These are phyloP conservation scores for Passerina amoena DNA, from an alignment of 2,113 vertebrate genomes.

Conservation along the genomic window DNA sequence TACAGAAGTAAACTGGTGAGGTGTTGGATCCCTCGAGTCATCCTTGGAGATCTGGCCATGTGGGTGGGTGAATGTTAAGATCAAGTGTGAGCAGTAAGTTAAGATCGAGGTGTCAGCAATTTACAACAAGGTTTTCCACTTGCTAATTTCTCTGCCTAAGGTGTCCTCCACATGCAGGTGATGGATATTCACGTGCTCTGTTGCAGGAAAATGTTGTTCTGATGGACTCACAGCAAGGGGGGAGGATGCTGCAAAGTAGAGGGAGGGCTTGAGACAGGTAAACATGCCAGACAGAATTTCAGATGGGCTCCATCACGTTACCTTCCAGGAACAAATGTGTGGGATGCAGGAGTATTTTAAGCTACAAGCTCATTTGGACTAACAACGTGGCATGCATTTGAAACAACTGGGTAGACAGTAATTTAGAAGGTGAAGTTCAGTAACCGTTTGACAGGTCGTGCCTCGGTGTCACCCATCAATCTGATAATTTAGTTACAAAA, in stretches of 20 bases:
- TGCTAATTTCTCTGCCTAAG: background rate
- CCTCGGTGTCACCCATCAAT: background rate
- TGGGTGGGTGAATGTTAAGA: background rate
- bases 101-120: background rate
- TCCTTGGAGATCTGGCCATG: background rate
- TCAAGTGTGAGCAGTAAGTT: background rate
- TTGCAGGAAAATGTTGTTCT: background rate
- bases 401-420: slow-evolving; percentile 56
- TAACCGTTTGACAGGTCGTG: slow-evolving; percentile 22
- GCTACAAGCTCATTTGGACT: slow-evolving; percentile 68
- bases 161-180: background rate
- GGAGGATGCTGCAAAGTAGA: background rate
- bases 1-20: background rate
- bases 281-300: slow-evolving; percentile 48
- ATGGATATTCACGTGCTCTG: background rate
- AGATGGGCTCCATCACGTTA: slow-evolving; percentile 43
- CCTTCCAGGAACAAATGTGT: slow-evolving; percentile 74
- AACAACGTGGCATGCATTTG: slow-evolving; percentile 28
- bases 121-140: background rate
- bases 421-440: slow-evolving; percentile 51
- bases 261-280: slow-evolving; percentile 12
- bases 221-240: background rate
- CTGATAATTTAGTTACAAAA: background rate
- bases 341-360: slow-evolving; percentile 69
- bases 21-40: background rate